Base-by-base conservation (phyloP, 2,888 invertebrate species). In the Melanotus villosus region DNA sequence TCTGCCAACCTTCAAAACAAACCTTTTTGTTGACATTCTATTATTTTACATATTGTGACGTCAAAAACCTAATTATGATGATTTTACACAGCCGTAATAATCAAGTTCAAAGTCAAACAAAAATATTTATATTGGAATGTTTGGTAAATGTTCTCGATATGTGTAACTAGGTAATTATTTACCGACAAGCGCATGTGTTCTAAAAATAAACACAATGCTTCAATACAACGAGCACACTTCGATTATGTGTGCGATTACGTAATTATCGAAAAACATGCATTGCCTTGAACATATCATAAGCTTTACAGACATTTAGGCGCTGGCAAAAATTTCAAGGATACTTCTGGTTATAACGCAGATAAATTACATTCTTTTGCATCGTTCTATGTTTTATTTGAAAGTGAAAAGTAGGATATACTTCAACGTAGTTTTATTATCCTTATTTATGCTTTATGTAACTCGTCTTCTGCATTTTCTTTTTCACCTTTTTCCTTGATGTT, bases 281-380 rank as follows among this genome's bases (percentile, higher is more conserved):
- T 23, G 23, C 47, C 47, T 47, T 47, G 47, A 47, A 47, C 12
- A 7, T n/a, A 47, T 2, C 19, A 6, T 10, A 16, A n/a, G 47
- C n/a, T 21, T 21, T 47, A 14, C 23, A 47, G 47, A 47, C 47
- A 23, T 47, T 47, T 47, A 47, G 47, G 47, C 47, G 47, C 47
- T 47, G 23, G 21, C 23, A 47, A 23, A 47, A 2, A 23, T 47
- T 47, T 47, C 47, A 47, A 47, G 47, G 47, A 21, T 23, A 43
- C 6, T 18, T 2, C 5, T 14, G 16, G 18, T 14, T 41, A n/a
- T 41, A 41, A 14, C 41, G 41, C 41, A 41, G 1, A 41, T 41
- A 34, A 34, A 34, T 34, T 34, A 50, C 18, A 50, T 50, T 50
- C 41, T 50, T 26, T 26, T 50, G 23, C 50, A 47, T 47, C 21